Evolutionary conservation across 2,797 vertebrate genomes (phyloP).

Genomic region (Eulemur albifrons): DNA sequence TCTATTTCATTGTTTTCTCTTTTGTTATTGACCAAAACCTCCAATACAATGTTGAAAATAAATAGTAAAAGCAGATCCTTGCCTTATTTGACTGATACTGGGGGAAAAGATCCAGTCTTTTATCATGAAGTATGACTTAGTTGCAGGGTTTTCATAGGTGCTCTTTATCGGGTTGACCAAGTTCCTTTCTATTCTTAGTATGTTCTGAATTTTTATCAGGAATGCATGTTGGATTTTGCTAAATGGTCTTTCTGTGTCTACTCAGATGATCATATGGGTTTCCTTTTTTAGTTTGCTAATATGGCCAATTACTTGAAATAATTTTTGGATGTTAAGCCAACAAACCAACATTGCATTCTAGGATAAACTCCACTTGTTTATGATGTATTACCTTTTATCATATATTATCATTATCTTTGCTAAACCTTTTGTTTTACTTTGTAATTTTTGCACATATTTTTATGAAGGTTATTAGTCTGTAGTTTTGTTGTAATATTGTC

Average conservation of each 20-base stretch:
- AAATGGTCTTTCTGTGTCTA: not conserved
- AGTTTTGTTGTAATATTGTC: not conserved
- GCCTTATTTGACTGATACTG: not conserved
- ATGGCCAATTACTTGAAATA: not conserved
- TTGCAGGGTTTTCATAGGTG: not conserved
- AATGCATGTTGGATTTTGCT: not conserved
- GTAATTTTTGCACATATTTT: not conserved
- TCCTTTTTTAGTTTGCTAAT: not conserved
- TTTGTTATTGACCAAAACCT: not conserved
- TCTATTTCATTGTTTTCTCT: not conserved
- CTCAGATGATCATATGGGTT: not conserved
- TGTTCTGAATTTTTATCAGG: not conserved
- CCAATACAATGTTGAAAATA: constrained; percentile 7
- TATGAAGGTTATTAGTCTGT: not conserved
- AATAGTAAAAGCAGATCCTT: not conserved
- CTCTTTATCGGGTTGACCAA: not conserved
- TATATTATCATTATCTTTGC: not conserved
- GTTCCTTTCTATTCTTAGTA: not conserved
- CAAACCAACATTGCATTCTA: not conserved
- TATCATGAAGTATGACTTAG: not conserved
- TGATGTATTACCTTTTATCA: not conserved
- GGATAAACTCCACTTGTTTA: not conserved
- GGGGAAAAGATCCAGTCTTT: not conserved
- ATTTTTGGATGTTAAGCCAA: not conserved
- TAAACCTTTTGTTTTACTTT: not conserved